Evolutionary conservation across 2,797 vertebrate genomes (phyloP), one percentile per base, ranked within the genome.

Genomic region (Graptemys geographica): DNA sequence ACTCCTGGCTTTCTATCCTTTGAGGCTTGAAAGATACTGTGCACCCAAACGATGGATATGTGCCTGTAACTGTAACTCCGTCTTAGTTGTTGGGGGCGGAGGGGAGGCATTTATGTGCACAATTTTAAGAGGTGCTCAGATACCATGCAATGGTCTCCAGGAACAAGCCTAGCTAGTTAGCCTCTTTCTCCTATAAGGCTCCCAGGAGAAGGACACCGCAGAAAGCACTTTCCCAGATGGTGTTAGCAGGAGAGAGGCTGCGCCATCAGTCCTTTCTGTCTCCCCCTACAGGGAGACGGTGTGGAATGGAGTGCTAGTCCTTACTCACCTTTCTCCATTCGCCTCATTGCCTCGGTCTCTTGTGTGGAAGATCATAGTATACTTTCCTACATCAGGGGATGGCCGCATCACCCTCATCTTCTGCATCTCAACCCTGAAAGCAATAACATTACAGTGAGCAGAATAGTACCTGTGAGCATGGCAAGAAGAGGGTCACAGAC

Each of bases 341-440:
- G 99, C 98, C 94, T 99, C 98, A 3, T 99, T 99, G 79, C 99
- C 99, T 0, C 88, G 97, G 98, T 99, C 99, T 81, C 99, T 98
- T 47, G 98, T 99, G 93, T 99, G 99, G 94, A 99, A 99, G 96
- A 99, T 99, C 99, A 99, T 99, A 0, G 99, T 99, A 44, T 99
- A 99, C 91, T 99, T 99, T 81, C 98, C 99, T 19, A 99, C 89
- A 2, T 98, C 97, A 9, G 98, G 97, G 0, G 98, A 90, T 0
- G 99, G 99, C 6, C 99, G 98, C 31, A 98, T 72, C 53, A 99
- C 99, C 95, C 96, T 98, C 99, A 99, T 99, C 90, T 98, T 99
- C 82, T 99, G 98, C 47, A 99, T 98, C 91, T 99, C 98, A 85
- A 99, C 99, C 96, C 99, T 99, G 96, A 53, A 89, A 95, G 90